Base-by-base conservation (phyloP, 2,888 invertebrate genomes). In the Neria commutata region DNA sequence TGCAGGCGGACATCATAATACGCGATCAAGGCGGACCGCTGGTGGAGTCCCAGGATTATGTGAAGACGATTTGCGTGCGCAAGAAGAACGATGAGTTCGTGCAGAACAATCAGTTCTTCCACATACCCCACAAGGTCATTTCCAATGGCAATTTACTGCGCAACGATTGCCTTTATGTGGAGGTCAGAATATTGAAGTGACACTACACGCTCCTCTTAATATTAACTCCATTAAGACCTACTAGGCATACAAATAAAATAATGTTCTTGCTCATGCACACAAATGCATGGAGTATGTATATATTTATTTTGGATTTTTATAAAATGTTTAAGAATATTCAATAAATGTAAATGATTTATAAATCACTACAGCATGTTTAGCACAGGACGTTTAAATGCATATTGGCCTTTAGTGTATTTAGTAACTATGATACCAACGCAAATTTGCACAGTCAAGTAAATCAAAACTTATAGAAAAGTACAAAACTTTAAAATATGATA, bases 1-100 rank as follows among this genome's bases (percentile, higher is more conserved):
- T 91, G 5, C 84, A 85, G 66, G 85, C 90, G 49, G 87, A 85
- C 63, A 85, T 91, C 11, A 84, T 86, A 8, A 80, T 91, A 23
- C 86, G 86, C 29, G 90, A 91, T 78, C 88, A 89, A 56, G 57
- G 62, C n/a, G 74, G 83, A 83, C 1, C 82, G 79, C 37, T 83
- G 82, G 11, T 79, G 81, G 72, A 69, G 14, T 45, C 85, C 0
- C 87, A 86, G 81, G 86, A 88, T 76, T 87, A 88, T 67, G 84
- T 87, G 0, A 89, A 89, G 70, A 84, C 84, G 0, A 84, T 89
- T 2, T 84, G 85, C n/a, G 85, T 85, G 2, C 85, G 85, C 62
- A 79, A 83, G 66, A 81, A 83, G 63, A 77, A 75, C 58, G 84
- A 84, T 1, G 83, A 79, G 29, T 76, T 73, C 8, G 68, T 77